Base-by-base conservation (phyloP, 2,888 invertebrate species). In the Ochropleura leucogaster region DNA sequence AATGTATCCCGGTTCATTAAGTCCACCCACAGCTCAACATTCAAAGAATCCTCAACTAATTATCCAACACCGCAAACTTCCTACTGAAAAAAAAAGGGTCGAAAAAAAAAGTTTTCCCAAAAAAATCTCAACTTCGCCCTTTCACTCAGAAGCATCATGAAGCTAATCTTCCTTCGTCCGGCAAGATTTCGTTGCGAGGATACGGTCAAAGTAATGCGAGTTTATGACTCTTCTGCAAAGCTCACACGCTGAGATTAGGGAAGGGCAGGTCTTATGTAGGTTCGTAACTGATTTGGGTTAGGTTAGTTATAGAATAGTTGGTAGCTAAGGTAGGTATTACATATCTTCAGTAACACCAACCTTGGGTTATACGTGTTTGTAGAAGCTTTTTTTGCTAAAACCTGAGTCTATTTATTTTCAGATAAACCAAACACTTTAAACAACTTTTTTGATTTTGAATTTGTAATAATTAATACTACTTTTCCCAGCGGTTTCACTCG, bases 171-270 rank as follows among this genome's bases (percentile, higher is more conserved):
- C 30, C 57, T 72, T 68, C 71, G 82, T 72, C 76, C 68, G 64
- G 66, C 63, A 68, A 85, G 80, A 76, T 74, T 82, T 84, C 77
- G 68, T 68, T 65, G 70, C 64, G 49, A 74, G 75, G 68, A 79
- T 73, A 64, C 74, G 63, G 77, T 63, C 63, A 67, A 51, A 49
- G 74, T 85, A 80, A 86, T 80, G 71, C 76, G 73, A 80, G 69
- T 85, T 85, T 85, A 86, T 85, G 84, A 80, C 72, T 82, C 60
- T 77, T 82, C 68, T 69, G 63, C 57, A 78, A 79, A 85, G 79
- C 85, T 78, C 60, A 65, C 67, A 68, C 73, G 62, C 79, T 64
- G 81, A 86, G 85, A 86, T 85, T 85, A 82, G 77, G 74, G 67
- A 74, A 57, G 74, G 72, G 74, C 68, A 67, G 62, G 60, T 67